These are phyloP conservation scores for Rhopalosiphum padi DNA, from an alignment of 1,140 invertebrate genomes.

Conservation along the genomic window DNA sequence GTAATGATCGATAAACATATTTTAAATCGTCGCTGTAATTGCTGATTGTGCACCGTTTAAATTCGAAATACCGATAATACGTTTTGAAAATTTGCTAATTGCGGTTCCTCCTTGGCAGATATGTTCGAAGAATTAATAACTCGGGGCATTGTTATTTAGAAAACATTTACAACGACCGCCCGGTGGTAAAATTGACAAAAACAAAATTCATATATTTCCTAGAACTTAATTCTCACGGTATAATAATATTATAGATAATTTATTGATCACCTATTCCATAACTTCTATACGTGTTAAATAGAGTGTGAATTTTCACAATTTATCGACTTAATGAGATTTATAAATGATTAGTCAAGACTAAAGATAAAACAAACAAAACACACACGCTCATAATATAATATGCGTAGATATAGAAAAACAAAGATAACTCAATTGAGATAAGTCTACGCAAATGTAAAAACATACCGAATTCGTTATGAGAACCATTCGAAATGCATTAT, in stretches of 20 bases:
- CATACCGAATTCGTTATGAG: conserved; percentile 40
- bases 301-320: background rate
- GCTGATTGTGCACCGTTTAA: background rate
- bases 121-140: background rate
- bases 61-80: background rate
- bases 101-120: background rate
- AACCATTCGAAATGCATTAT: conserved; percentile 25
- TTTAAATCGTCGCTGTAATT: background rate
- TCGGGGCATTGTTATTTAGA: background rate
- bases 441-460: background rate
- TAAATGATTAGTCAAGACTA: background rate
- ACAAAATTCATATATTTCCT: background rate
- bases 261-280: background rate
- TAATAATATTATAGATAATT: background rate
- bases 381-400: background rate
- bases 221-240: background rate
- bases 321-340: background rate
- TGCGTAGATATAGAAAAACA: background rate
- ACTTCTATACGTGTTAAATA: too few species aligned
- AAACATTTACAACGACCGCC: background rate
- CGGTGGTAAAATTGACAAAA: background rate
- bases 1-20: background rate
- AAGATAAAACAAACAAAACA: background rate
- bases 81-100: conserved; percentile 1
- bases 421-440: background rate